These are phyloP conservation scores for Aplidium turbinatum DNA, from an alignment of 23 tunicate species.

Conservation along the genomic window DNA sequence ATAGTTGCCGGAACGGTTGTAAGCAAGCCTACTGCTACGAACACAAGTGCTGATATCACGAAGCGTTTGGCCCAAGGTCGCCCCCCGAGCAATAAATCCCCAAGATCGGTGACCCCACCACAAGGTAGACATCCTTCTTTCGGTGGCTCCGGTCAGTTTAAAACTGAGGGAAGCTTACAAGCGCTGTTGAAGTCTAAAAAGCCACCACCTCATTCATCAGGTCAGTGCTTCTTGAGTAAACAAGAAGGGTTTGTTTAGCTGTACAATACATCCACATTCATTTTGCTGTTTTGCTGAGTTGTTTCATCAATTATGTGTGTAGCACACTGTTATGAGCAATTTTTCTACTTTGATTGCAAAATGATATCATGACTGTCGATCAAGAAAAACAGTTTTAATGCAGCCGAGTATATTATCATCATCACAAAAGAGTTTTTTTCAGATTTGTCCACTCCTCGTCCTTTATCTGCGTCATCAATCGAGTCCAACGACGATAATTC, in stretches of 20 bases:
- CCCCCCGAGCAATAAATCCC: conserved; percentile 28
- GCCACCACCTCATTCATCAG: conserved; percentile 28
- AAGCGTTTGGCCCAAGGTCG: conserved; percentile 25
- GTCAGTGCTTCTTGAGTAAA: no score
- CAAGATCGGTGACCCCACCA: conserved; percentile 52
- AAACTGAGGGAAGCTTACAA: conserved; percentile 7
- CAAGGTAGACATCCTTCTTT: conserved; percentile 24
- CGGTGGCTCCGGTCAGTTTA: conserved; percentile 9
- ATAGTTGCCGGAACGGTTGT: conserved; percentile 8
- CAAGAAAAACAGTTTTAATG: no score
- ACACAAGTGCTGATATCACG: neutral
- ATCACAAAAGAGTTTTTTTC: no score
- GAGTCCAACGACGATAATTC: neutral
- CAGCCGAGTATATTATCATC: no score
- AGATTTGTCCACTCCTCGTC: no score
- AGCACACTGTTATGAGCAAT: no score
- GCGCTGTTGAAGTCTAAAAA: conserved; percentile 17
- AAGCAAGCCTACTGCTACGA: neutral
- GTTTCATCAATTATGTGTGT: no score
- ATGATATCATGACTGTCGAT: no score
- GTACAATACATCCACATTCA: no score
- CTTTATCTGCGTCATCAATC: neutral
- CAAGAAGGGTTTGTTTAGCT: no score
- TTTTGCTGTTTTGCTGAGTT: no score
- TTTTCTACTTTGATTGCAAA: no score